Evolutionary conservation across 2,113 vertebrate species (phyloP), one percentile per base, ranked within the genome.

Genomic region (Sceloporus tristichus): DNA sequence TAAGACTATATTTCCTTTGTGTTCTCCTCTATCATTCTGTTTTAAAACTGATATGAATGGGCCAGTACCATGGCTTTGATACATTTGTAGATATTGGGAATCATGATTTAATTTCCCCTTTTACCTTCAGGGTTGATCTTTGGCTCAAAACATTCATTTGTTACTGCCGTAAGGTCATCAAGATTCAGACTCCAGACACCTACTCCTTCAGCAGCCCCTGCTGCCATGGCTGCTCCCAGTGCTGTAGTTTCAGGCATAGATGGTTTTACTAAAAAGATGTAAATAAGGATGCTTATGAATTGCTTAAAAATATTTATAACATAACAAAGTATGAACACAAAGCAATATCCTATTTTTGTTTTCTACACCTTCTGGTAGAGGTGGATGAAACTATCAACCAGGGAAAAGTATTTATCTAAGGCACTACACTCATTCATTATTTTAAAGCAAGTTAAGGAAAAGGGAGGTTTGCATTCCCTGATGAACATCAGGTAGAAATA

Each of bases 181-280:
- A 98, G 97, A 54, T 92, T 96, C 34, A 99, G 96, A 89, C 95
- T 98, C 99, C 99, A 99, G 71, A 99, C 98, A 0, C 95, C 97
- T 71, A 99, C 97, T 5, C 98, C 99, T 94, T 98, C 97, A 16
- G 99, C 99, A 18, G 98, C 97, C 80, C 99, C 99, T 0, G 99
- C 99, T 16, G 98, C 99, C 98, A 99, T 99, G 89, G 99, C 99
- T 14, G 97, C 98, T 38, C 99, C 99, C 40, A 99, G 96, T 79
- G 98, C 98, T 0, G 98, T 98, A 71, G 98, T 99, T 97, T 99
- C 98, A 0, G 98, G 96, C 98, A 99, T 99, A 14, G 97, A 97
- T 68, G 99, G 98, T 77, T 98, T 98, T 77, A 98, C 99, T 99
- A 94, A 89, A 84, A 84, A 42, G 71, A 93, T 91, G 84, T 42